Evolutionary conservation across 2,113 vertebrate species (phyloP), one percentile per base, ranked within the genome.

Genomic region (Paratilapia polleni): DNA sequence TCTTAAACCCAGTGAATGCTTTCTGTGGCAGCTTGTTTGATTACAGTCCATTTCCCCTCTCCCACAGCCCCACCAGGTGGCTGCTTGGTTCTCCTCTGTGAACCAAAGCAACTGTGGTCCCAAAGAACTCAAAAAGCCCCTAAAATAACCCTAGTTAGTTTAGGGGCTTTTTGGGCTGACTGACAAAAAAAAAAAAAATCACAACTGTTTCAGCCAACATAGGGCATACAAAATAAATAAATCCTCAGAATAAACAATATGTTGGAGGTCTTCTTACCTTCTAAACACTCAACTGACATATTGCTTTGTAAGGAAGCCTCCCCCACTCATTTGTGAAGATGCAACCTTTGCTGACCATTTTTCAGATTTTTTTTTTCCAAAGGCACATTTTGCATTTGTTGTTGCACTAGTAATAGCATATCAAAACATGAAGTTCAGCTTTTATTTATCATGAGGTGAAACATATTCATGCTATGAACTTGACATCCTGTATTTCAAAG

Each of bases 1-100:
- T 90, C 87, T 28, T 86, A 89, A 91, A 89, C 73, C 61, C 60
- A 57, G 78, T 56, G 61, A 60, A 61, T 15, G 24, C 63, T 68
- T 88, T 87, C 28, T 80, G 78, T 8, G 62, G 81, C 36, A 22
- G 83, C 78, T 43, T 73, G 82, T 88, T 89, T 92, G 84, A 90
- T 83, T 88, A 54, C 74, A 20, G 36, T 61, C n/a, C 61, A 61
- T 88, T 91, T 86, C 77, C 76, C 84, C 78, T 93, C 83, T 89
- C 89, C 88, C 89, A 91, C 87, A 92, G 92, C 90, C 80, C 92
- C 93, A 91, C 91, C 92, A 87, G 91, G 89, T 90, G 92, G 89
- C 82, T 80, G 68, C 64, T 34, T 6, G 4, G 59, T 57, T 60
- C 79, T 31, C 64, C 86, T 63, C 68, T 56, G 24, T 47, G 31